Evolutionary conservation across 2,113 vertebrate species (phyloP).

Genomic region (Ptilonorhynchus violaceus): DNA sequence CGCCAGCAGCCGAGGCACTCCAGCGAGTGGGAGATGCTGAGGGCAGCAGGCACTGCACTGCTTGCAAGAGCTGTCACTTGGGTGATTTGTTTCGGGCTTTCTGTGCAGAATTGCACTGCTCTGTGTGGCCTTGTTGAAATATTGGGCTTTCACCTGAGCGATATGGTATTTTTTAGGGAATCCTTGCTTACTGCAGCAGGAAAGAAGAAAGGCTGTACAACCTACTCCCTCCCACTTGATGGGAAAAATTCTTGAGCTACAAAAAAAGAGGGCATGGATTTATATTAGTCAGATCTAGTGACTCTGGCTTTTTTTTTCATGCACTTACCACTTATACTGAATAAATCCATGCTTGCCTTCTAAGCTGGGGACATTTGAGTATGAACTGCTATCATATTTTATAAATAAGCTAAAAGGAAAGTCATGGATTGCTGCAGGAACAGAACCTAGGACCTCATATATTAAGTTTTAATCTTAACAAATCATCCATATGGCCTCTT

Average conservation of each 20-base stretch:
- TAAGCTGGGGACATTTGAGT: neutral
- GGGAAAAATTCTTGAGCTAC: neutral
- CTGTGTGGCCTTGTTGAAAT: fast-evolving
- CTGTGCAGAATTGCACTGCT: neutral
- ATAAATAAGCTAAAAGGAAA: constrained; percentile 7
- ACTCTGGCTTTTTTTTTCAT: constrained; percentile 14
- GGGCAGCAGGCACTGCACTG: neutral
- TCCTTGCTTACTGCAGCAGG: neutral
- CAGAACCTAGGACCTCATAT: neutral
- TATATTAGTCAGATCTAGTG: neutral
- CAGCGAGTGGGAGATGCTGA: neutral
- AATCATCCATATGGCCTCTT: neutral
- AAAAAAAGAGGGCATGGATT: neutral
- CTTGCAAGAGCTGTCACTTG: fast-evolving
- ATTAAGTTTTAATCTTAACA: constrained; percentile 31
- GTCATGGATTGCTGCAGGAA: constrained; percentile 6
- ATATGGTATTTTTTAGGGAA: neutral
- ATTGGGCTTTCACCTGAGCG: neutral
- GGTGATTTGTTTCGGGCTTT: neutral
- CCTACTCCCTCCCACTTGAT: neutral
- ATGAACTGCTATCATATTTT: constrained; percentile 23
- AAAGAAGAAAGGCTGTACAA: neutral
- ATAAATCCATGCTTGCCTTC: constrained; percentile 30
- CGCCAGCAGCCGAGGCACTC: neutral
- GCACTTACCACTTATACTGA: neutral